Conservation (phyloP, 2,113 vertebrate species). For the Orthochromis malagaraziensis region DNA sequence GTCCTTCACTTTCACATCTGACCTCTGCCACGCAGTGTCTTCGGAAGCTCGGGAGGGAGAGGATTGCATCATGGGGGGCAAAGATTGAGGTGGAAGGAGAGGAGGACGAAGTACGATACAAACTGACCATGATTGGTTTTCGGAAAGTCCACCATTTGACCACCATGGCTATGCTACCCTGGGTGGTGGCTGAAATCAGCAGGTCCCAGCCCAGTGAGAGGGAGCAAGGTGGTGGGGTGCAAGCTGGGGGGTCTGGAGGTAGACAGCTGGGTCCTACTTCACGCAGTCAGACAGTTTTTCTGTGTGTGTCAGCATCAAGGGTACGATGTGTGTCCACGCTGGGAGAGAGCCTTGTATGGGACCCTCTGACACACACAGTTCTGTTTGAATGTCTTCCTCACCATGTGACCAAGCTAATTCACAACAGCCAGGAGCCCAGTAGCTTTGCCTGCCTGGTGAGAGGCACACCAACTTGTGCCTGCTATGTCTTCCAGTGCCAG, state of each 20-base stretch:
- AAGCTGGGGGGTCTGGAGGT: not conserved
- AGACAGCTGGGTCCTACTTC: not conserved
- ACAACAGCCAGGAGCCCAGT: conserved; percentile 88
- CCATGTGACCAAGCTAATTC: conserved; percentile 83
- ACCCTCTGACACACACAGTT: conserved; percentile 79
- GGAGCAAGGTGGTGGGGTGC: not conserved
- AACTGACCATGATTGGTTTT: conserved; percentile 80
- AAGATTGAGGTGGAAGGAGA: not conserved
- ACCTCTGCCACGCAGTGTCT: not conserved
- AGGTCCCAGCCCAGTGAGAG: conserved; percentile 37
- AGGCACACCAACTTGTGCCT: conserved; percentile 69
- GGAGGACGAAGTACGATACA: conserved; percentile 62
- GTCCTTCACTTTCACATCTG: conserved; percentile 12
- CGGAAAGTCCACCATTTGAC: conserved; percentile 81
- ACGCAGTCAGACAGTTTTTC: conserved; percentile 60
- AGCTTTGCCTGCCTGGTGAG: conserved; percentile 88
- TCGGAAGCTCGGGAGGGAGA: not conserved
- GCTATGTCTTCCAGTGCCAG: conserved; percentile 87
- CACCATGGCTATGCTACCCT: conserved; percentile 92
- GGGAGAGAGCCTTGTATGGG: conserved; percentile 73
- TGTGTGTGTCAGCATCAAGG: conserved; percentile 73
- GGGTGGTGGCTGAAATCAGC: conserved; percentile 90
- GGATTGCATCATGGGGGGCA: not conserved
- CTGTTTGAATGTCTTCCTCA: conserved; percentile 87
- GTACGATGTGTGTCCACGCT: conserved; percentile 75